These are phyloP conservation scores for Lathronympha strigana DNA, from an alignment of 2,888 invertebrate genomes.

Conservation along the genomic window DNA sequence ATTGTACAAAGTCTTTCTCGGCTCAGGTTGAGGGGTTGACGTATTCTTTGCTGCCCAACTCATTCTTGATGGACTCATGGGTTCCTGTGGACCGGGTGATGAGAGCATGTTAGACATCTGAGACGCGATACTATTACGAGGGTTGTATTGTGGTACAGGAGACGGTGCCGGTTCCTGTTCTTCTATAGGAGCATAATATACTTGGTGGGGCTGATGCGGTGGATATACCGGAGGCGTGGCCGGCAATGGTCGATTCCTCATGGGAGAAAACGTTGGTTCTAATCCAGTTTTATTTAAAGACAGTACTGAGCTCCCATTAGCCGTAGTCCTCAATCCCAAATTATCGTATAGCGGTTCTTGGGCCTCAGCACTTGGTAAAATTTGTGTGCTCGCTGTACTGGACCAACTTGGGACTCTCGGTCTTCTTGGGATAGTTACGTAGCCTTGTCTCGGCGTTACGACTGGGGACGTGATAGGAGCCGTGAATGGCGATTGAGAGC, in stretches of 20 bases:
- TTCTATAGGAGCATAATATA: slow-evolving; percentile 82
- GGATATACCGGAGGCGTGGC: slow-evolving; percentile 83
- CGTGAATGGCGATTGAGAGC: slow-evolving; percentile 90
- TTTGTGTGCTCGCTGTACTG: slow-evolving; percentile 84
- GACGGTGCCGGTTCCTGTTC: slow-evolving; percentile 80
- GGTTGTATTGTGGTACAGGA: slow-evolving; percentile 73
- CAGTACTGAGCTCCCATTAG: slow-evolving; percentile 92
- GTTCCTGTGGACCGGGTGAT: slow-evolving; percentile 79
- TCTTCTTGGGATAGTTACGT: slow-evolving; percentile 93
- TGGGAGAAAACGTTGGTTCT: slow-evolving; percentile 81
- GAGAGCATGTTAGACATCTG: slow-evolving; percentile 77
- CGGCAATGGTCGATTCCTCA: slow-evolving; percentile 87
- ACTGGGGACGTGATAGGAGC: slow-evolving; percentile 86
- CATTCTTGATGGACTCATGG: slow-evolving; percentile 72
- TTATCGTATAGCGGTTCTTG: slow-evolving; percentile 94
- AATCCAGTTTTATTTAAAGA: slow-evolving; percentile 90
- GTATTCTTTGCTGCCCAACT: slow-evolving; percentile 81
- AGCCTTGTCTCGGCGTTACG: slow-evolving; percentile 90
- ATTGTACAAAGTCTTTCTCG: slow-evolving; percentile 71
- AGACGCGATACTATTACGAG: slow-evolving; percentile 80
- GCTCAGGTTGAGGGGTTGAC: slow-evolving; percentile 77
- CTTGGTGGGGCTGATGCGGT: slow-evolving; percentile 72
- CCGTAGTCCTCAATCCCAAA: slow-evolving; percentile 92
- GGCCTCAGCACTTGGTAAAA: slow-evolving; percentile 79
- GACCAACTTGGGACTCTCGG: slow-evolving; percentile 94